These are phyloP conservation scores for Rotaria socialis DNA, from an alignment of 2,888 invertebrate genomes.

Conservation along the genomic window DNA sequence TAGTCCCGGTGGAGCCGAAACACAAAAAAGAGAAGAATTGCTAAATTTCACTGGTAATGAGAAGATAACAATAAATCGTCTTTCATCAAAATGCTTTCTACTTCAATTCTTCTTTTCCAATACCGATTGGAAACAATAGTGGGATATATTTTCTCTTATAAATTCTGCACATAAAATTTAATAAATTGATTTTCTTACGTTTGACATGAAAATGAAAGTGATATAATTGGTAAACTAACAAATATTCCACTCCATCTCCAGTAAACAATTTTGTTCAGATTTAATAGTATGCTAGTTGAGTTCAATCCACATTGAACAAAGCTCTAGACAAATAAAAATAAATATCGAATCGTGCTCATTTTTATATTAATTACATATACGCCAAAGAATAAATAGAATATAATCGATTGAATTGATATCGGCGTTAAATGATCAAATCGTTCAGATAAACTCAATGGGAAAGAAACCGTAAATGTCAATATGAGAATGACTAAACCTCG, in stretches of 20 bases:
- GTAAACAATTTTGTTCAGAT: conserved; percentile 60
- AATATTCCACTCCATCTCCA: conserved; percentile 81
- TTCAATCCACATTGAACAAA: background rate
- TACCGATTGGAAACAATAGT: too few relatives aligned
- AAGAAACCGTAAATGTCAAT: conserved; percentile 67
- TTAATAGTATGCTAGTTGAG: background rate
- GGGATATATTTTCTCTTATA: too few relatives aligned
- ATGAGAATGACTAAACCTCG: conserved; percentile 53
- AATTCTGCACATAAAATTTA: background rate
- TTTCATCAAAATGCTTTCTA: too few relatives aligned
- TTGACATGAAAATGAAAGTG: conserved; percentile 92
- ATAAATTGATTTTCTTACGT: conserved; percentile 68
- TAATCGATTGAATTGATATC: conserved; percentile 56
- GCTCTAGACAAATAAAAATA: background rate
- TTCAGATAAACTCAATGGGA: conserved; percentile 79
- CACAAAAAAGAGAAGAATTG: too few relatives aligned
- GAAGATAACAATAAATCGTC: too few relatives aligned
- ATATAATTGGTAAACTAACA: conserved; percentile 88
- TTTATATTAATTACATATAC: conserved; percentile 48
- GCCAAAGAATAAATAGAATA: conserved; percentile 49
- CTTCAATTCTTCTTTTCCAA: too few relatives aligned
- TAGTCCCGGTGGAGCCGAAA: too few relatives aligned
- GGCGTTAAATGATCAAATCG: conserved; percentile 79
- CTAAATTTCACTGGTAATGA: too few relatives aligned
- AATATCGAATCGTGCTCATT: background rate